These are phyloP conservation scores for Mionectes olivaceus DNA, from an alignment of 2,797 vertebrate genomes.

Conservation along the genomic window DNA sequence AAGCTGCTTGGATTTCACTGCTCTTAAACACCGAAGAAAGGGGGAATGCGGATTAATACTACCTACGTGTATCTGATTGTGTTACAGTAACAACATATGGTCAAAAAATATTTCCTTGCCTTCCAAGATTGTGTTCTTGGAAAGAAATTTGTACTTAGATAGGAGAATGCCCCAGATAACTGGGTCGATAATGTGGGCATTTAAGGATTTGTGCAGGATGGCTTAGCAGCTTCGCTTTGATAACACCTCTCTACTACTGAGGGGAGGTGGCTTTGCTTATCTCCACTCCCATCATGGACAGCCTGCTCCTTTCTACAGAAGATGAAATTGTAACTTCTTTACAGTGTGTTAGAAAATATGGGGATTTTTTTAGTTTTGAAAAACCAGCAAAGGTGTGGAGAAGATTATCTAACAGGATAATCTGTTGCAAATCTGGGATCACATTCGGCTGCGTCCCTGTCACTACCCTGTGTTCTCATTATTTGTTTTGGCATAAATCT, in stretches of 20 bases:
- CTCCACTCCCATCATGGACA: background rate
- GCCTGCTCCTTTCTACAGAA: background rate
- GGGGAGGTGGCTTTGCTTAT: background rate
- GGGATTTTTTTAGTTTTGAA: background rate
- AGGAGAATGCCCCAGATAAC: background rate
- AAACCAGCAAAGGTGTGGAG: background rate
- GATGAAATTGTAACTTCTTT: background rate
- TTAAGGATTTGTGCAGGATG: background rate
- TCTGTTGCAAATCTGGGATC: background rate
- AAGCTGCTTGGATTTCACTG: background rate
- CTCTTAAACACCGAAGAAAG: background rate
- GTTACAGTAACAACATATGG: background rate
- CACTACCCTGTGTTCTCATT: background rate
- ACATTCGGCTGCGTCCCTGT: background rate
- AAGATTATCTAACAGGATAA: background rate
- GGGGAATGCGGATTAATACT: background rate
- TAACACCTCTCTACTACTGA: background rate
- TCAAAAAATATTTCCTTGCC: background rate
- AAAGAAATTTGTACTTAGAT: background rate
- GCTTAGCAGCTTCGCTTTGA: background rate
- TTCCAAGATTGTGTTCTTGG: background rate
- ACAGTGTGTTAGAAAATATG: background rate
- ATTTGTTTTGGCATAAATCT: background rate
- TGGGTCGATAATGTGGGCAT: accelerated
- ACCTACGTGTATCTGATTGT: background rate